Base-by-base conservation (phyloP, 2,113 vertebrate genomes). In the Nothobranchius furzeri region DNA sequence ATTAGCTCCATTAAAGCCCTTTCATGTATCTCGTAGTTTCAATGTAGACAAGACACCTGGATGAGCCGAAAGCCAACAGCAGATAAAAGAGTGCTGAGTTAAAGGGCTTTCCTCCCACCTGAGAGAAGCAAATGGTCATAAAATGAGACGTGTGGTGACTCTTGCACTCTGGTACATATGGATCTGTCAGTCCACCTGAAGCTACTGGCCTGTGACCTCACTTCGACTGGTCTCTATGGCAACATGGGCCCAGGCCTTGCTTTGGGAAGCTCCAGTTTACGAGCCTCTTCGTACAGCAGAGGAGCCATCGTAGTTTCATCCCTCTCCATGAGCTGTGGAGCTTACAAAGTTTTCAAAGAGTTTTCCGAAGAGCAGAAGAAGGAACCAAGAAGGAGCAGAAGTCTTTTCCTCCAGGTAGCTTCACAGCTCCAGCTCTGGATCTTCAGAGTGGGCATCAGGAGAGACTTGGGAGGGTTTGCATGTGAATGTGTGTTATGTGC, bases 91-190 rank as follows among this genome's bases (percentile, higher is more conserved):
- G 86, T 76, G 82, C 86, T 90, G 84, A 60, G 59, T 83, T 82
- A 68, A 50, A 10, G 53, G 72, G 7, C 46, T 65, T 60, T 75
- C 76, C 72, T 82, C 35, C 73, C 24, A 60, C 79, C 79, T 73
- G 75, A 67, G 62, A 89, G 90, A 88, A 90, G 78, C 79, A 87
- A 90, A 92, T 91, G 92, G 92, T 93, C 92, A 89, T 81, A 30
- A 86, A 84, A 90, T 66, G 69, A 70, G 72, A 91, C 79, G 71
- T 82, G 88, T 72, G 87, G 87, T 85, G 80, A 73, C 68, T 89
- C 72, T 73, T 68, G 77, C 82, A 75, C 79, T 90, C 82, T 82
- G 17, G 75, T 68, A 73, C 69, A 78, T 65, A 84, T 70, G 42
- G 15, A 54, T 77, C 76, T 37, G 57, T 79, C 71, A 60, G 84